phyloP scores from a whole-genome alignment of 2,113 vertebrate species.

The Willisornis vidua region DNA sequence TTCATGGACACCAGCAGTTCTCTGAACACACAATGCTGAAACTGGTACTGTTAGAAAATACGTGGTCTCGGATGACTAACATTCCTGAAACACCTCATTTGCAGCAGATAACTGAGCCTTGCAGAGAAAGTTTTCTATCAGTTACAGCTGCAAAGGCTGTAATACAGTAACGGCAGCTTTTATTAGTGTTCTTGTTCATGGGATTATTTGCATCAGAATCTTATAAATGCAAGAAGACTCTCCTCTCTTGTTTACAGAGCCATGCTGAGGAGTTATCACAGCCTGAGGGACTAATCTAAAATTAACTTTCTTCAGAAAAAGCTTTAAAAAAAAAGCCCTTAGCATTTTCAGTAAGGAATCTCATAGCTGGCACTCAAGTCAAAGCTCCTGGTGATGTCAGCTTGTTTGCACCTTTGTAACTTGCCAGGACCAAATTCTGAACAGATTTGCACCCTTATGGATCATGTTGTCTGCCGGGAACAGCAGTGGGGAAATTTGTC shows the following conservation, averaged over 20 bases:
- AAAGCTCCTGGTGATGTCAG: conserved; percentile 57
- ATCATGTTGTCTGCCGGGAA: neutral
- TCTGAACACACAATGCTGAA: neutral
- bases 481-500: neutral
- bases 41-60: conserved; percentile 49
- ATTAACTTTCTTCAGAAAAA: conserved; percentile 65
- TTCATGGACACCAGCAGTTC: neutral
- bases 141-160: conserved; percentile 48
- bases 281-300: conserved; percentile 67
- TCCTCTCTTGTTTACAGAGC: conserved; percentile 65
- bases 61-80: conserved; percentile 28
- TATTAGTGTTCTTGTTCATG: conserved; percentile 37
- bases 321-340: conserved; percentile 56
- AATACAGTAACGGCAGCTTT: neutral
- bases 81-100: conserved; percentile 54
- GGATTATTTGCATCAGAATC: conserved; percentile 61
- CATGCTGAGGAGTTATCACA: conserved; percentile 70
- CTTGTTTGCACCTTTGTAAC: conserved; percentile 60
- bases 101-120: neutral
- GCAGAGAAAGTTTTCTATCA: conserved; percentile 52
- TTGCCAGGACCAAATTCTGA: conserved; percentile 57
- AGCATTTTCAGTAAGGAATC: conserved; percentile 51
- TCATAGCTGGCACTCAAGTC: conserved; percentile 34
- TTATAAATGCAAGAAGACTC: conserved; percentile 55
- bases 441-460: conserved; percentile 22